Percentiles rank a stretch among this genome's conserved stretches.
Conservation (phyloP, 2,797 vertebrate genomes). For the Dendrocincla fuliginosa region DNA sequence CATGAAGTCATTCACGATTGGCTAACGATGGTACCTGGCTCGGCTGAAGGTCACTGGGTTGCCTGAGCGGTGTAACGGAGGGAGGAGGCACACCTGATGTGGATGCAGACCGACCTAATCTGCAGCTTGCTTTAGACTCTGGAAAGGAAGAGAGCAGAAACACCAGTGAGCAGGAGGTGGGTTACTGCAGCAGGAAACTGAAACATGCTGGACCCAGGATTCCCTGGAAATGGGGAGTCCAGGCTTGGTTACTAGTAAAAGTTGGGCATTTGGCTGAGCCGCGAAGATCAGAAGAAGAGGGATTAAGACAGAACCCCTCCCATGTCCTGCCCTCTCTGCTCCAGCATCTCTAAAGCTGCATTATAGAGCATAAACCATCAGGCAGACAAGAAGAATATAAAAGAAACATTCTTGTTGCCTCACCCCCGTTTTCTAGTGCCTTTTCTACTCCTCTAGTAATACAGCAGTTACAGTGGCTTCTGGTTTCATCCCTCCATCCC, state of each 20-base stretch:
- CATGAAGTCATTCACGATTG: slow-evolving; percentile 84
- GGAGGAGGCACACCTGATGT: slow-evolving; percentile 89
- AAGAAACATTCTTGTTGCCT: background rate
- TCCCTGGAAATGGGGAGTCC: background rate
- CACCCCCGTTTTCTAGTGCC: accelerated
- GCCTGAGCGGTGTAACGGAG: slow-evolving; percentile 88
- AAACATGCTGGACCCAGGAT: background rate
- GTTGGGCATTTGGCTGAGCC: background rate
- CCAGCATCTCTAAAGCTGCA: background rate
- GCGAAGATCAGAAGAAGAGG: background rate
- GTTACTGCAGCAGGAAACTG: background rate
- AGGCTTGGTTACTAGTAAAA: background rate
- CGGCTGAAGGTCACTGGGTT: slow-evolving; percentile 85
- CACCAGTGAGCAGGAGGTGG: background rate
- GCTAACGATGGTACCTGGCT: slow-evolving; percentile 88
- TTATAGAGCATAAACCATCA: background rate
- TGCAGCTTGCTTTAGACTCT: slow-evolving; percentile 89
- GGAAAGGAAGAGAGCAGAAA: background rate
- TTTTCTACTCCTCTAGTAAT: background rate
- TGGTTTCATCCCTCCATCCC: background rate
- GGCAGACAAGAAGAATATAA: background rate
- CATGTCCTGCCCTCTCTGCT: background rate
- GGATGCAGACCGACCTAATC: slow-evolving; percentile 87
- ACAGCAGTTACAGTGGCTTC: background rate
- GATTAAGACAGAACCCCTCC: background rate